Conservation (phyloP, 2,797 vertebrate genomes). For the Pantherophis vulpinus region DNA sequence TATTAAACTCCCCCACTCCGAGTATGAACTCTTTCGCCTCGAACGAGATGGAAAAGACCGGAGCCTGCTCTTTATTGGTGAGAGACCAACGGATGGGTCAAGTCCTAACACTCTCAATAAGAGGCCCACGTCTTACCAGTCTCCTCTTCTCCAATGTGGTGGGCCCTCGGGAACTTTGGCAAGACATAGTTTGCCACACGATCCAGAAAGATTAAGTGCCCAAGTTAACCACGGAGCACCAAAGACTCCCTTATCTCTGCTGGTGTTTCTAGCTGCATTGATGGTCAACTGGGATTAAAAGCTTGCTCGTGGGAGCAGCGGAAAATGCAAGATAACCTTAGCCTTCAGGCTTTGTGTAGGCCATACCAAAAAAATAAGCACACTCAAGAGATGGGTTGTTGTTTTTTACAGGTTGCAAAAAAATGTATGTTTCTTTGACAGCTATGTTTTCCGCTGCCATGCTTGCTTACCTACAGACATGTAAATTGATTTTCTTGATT, state of each 20-base stretch:
- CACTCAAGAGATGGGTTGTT: constrained; percentile 53
- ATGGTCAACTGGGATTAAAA: constrained; percentile 55
- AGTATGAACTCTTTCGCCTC: constrained; percentile 86
- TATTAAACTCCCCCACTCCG: constrained; percentile 86
- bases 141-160: constrained; percentile 81
- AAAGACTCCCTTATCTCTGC: constrained; percentile 28
- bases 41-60: constrained; percentile 76
- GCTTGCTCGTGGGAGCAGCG: constrained; percentile 14
- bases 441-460: neutral
- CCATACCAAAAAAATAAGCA: constrained; percentile 33
- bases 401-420: constrained; percentile 13
- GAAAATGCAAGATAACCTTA: constrained; percentile 38
- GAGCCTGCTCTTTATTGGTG: constrained; percentile 81
- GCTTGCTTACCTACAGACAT: constrained; percentile 25
- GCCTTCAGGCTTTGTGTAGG: constrained; percentile 38
- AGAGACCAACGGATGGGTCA: constrained; percentile 87
- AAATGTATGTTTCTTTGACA: constrained; percentile 25
- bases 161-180: constrained; percentile 22
- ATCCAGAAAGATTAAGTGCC: constrained; percentile 23
- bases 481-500: neutral
- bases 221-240: constrained; percentile 3
- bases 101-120: constrained; percentile 80
- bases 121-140: constrained; percentile 87
- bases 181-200: constrained; percentile 36
- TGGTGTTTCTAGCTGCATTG: constrained; percentile 47